Conservation (phyloP, 2,888 invertebrate genomes). For the Frankliniella fusca region DNA sequence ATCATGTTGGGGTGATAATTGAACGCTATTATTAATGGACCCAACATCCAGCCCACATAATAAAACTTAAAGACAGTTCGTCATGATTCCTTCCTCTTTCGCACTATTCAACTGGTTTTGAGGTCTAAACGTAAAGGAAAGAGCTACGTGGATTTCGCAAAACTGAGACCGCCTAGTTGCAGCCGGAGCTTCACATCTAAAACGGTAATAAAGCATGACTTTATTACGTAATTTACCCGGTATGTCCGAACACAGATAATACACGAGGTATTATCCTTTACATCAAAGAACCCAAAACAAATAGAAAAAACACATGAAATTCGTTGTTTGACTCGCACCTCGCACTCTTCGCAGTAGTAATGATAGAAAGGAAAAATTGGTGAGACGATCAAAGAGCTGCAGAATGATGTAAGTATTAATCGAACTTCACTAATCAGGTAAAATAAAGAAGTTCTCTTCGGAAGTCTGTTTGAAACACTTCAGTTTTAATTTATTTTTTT, state of each 20-base stretch:
- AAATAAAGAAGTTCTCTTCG: too few species aligned
- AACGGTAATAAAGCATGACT: neutral
- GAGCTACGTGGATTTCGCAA: neutral
- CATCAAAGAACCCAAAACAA: neutral
- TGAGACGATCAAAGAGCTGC: too few species aligned
- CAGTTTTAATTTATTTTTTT: too few species aligned
- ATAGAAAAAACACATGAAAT: neutral
- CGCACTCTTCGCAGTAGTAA: too few species aligned
- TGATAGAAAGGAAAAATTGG: too few species aligned
- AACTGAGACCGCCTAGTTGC: neutral
- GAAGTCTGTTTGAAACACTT: too few species aligned
- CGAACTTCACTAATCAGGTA: too few species aligned
- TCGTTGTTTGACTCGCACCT: neutral
- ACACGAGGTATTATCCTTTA: neutral
- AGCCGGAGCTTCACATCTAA: neutral
- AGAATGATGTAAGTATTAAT: too few species aligned
- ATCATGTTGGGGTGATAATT: neutral
- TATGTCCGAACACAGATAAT: slow-evolving; percentile 10
- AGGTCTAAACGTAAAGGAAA: neutral
- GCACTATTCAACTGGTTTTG: neutral
- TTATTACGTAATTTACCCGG: slow-evolving; percentile 12
- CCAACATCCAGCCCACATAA: slow-evolving; percentile 18
- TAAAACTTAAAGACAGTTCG: neutral
- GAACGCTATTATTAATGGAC: slow-evolving; percentile 23
- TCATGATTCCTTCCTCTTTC: neutral